phyloP scores from a whole-genome alignment of 2,888 invertebrate genomes.

The Eupeodes latifasciatus region DNA sequence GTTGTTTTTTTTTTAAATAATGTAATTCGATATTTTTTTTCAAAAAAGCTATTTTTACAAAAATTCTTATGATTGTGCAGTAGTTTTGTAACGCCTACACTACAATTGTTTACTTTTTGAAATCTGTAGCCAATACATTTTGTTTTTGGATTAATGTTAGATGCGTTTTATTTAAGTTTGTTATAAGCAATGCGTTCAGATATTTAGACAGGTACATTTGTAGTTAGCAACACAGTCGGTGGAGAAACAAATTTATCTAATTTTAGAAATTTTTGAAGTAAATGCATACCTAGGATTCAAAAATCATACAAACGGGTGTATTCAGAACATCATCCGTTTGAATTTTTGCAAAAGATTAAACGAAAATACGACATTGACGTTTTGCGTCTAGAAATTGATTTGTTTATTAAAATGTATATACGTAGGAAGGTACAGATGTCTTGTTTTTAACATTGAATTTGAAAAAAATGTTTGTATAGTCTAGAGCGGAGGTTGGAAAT shows the following conservation, averaged over 20 bases:
- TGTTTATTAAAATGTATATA: too few relatives aligned
- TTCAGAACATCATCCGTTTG: too few relatives aligned
- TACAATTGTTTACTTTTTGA: conserved; percentile 33
- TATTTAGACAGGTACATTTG: background rate
- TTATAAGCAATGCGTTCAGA: background rate
- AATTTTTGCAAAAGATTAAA: too few relatives aligned
- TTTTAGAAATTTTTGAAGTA: background rate
- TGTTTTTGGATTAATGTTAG: background rate
- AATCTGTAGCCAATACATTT: background rate
- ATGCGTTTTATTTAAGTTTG: background rate
- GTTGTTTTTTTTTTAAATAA: conserved; percentile 5
- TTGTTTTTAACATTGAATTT: too few relatives aligned
- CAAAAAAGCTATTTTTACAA: conserved; percentile 59
- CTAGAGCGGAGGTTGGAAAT: too few relatives aligned
- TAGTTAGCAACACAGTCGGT: background rate
- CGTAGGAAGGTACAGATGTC: too few relatives aligned
- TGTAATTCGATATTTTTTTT: conserved; percentile 67
- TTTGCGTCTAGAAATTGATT: too few relatives aligned
- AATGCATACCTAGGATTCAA: too few relatives aligned
- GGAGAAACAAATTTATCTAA: conserved; percentile 7
- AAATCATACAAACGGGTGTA: background rate
- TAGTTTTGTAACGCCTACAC: conserved; percentile 44
- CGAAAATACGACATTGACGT: too few relatives aligned
- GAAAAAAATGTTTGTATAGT: too few relatives aligned
- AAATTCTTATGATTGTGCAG: conserved; percentile 30